Conservation (phyloP, 2,888 invertebrate genomes). For the Caradrina kadenii region DNA sequence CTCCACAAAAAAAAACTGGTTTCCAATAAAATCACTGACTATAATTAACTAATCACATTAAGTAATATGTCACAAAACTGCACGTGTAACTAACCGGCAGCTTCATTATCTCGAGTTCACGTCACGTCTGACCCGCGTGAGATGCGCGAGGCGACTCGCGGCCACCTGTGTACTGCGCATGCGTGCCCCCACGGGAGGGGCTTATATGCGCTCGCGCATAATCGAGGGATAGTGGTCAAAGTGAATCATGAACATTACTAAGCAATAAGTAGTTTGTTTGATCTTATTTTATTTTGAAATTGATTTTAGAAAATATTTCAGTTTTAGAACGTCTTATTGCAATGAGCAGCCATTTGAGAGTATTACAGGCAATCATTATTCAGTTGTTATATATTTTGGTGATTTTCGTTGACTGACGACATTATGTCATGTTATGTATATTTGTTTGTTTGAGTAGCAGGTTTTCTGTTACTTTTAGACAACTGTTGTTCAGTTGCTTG, state of each 20-base stretch:
- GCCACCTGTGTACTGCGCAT: constrained; percentile 45
- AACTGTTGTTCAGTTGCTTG: neutral
- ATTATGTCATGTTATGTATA: constrained; percentile 12
- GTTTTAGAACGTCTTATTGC: constrained; percentile 19
- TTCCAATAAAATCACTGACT: neutral
- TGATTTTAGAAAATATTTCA: constrained; percentile 20
- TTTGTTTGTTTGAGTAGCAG: neutral
- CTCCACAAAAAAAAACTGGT: neutral
- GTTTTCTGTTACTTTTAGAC: neutral
- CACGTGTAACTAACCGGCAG: constrained; percentile 60
- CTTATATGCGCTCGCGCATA: constrained; percentile 64
- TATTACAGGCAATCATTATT: neutral
- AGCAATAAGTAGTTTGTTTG: constrained; percentile 16
- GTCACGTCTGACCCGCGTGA: constrained; percentile 37
- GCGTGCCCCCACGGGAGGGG: constrained; percentile 26
- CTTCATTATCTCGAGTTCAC: constrained; percentile 49
- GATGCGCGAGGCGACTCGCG: constrained; percentile 38
- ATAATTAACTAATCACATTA: constrained; percentile 6
- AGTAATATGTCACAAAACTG: constrained; percentile 38
- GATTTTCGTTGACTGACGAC: neutral
- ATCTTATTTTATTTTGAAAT: constrained; percentile 45
- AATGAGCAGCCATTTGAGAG: neutral
- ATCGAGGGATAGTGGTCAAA: constrained; percentile 43
- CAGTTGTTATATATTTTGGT: neutral
- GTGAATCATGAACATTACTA: constrained; percentile 42